These are phyloP conservation scores for Polyommatus iphigenia DNA, from an alignment of 2,888 invertebrate species.

Conservation along the genomic window DNA sequence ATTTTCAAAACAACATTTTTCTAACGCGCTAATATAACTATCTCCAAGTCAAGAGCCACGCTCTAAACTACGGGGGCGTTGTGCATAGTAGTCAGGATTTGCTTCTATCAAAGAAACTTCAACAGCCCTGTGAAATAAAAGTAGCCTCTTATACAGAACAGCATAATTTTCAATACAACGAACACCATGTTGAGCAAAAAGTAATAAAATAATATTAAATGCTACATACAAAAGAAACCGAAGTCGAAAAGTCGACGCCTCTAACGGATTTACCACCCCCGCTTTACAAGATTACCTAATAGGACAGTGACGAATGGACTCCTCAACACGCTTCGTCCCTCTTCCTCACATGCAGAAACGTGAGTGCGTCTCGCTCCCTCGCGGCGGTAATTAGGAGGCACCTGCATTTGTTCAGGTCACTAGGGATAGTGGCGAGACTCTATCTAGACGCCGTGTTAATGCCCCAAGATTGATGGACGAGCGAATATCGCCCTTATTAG, in stretches of 20 bases:
- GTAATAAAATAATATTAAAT: slow-evolving; percentile 16
- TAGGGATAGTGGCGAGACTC: slow-evolving; percentile 61
- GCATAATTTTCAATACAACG: not conserved
- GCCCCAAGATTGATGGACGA: slow-evolving; percentile 67
- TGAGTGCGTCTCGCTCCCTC: slow-evolving; percentile 51
- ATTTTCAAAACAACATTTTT: too few relatives aligned
- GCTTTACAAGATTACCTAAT: slow-evolving; percentile 73
- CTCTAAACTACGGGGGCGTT: too few relatives aligned
- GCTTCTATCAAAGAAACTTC: too few relatives aligned
- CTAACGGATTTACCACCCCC: slow-evolving; percentile 68
- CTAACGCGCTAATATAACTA: not conserved
- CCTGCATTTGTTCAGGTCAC: slow-evolving; percentile 74
- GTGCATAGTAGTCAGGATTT: too few relatives aligned
- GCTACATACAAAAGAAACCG: slow-evolving; percentile 30
- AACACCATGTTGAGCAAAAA: not conserved
- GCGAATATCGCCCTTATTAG: slow-evolving; percentile 46
- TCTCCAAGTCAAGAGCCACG: not conserved
- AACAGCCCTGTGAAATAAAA: not conserved
- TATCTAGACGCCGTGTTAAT: slow-evolving; percentile 72
- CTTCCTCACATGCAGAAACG: slow-evolving; percentile 44
- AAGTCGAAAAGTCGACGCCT: slow-evolving; percentile 63
- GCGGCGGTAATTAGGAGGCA: slow-evolving; percentile 66
- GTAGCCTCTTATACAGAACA: not conserved
- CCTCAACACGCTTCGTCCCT: slow-evolving; percentile 46
- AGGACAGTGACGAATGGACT: slow-evolving; percentile 77